A percentile compares a stretch with the other conserved stretches of the same genome.
phyloP scores from a whole-genome alignment of 2,113 vertebrate species.

The Tragelaphus imberbis region DNA sequence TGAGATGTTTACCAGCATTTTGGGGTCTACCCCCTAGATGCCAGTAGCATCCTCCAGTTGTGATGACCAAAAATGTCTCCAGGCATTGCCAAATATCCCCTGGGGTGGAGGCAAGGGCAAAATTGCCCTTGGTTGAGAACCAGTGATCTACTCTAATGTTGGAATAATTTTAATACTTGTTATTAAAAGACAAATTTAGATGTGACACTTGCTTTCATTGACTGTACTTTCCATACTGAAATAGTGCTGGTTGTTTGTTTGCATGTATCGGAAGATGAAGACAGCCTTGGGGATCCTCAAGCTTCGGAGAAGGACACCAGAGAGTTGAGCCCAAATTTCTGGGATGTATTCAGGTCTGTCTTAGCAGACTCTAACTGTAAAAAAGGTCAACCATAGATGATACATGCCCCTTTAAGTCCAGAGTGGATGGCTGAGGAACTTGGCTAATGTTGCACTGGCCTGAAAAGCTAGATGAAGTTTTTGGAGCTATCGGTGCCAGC shows the following conservation, averaged over 20 bases:
- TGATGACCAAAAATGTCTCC: background rate
- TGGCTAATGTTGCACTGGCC: background rate
- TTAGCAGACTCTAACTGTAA: background rate
- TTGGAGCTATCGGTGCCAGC: background rate
- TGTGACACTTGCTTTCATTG: background rate
- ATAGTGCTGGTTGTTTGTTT: background rate
- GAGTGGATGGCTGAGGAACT: background rate
- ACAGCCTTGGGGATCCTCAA: background rate
- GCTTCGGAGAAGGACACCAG: background rate
- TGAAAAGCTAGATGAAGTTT: background rate
- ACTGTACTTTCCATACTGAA: background rate
- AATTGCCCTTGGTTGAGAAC: background rate
- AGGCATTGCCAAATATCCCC: background rate
- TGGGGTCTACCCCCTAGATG: background rate
- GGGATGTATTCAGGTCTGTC: background rate
- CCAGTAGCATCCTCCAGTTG: background rate
- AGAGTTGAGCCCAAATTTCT: background rate
- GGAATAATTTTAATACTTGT: background rate
- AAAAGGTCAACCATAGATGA: background rate
- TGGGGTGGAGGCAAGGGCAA: background rate
- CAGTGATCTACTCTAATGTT: background rate
- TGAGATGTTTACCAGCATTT: background rate
- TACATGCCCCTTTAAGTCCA: background rate
- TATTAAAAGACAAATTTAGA: background rate
- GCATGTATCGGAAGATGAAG: background rate